These are phyloP conservation scores for Xiphorhynchus erythropygius DNA, from an alignment of 2,797 vertebrate species.

Conservation along the genomic window DNA sequence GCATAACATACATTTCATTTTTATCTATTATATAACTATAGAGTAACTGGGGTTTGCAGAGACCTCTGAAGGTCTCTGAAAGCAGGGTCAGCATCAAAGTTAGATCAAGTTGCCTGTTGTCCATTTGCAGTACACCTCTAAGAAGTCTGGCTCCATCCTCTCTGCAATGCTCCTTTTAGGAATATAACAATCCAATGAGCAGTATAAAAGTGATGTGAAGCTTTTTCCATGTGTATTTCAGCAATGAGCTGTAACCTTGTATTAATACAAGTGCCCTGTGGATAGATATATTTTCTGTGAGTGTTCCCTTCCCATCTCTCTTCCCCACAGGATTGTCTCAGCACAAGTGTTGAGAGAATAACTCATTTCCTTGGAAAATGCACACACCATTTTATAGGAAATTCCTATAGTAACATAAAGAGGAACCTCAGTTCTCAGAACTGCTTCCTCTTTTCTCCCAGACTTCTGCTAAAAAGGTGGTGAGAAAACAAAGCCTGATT, in stretches of 20 bases:
- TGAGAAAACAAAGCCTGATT: neutral
- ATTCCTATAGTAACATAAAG: neutral
- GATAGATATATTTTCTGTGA: neutral
- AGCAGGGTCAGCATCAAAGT: neutral
- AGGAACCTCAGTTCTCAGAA: neutral
- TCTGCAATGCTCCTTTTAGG: neutral
- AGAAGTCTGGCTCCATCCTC: neutral
- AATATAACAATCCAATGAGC: neutral
- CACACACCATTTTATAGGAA: neutral
- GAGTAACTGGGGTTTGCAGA: neutral
- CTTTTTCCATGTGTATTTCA: neutral
- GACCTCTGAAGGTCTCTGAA: neutral
- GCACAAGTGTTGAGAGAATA: neutral
- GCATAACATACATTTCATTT: neutral
- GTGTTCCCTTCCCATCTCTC: neutral
- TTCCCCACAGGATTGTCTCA: neutral
- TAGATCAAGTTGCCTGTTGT: neutral
- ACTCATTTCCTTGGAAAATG: slow-evolving; percentile 46
- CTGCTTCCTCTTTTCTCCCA: slow-evolving; percentile 24
- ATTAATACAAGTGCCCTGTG: neutral
- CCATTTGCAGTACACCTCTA: neutral
- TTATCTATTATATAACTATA: neutral
- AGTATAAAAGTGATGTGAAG: neutral
- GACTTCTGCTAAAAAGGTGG: neutral
- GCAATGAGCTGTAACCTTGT: neutral